Evolutionary conservation across 2,113 vertebrate genomes (phyloP).

Genomic region (Corynorhinus townsendii): DNA sequence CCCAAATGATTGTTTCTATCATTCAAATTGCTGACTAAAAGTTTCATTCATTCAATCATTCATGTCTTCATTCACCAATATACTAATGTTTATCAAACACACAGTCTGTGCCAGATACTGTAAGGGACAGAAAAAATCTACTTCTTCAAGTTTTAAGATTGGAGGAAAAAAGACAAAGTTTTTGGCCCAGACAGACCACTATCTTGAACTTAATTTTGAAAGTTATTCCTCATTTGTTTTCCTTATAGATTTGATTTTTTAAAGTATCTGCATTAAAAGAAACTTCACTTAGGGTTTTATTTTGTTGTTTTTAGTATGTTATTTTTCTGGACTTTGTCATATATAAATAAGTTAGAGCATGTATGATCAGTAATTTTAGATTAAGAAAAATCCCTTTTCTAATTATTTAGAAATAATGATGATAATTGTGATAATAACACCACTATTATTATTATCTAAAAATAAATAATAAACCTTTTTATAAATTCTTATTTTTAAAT

Average conservation of each 20-base stretch:
- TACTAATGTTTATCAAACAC: background rate
- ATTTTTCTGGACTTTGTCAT: background rate
- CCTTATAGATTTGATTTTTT: background rate
- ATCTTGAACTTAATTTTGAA: background rate
- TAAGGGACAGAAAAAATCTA: background rate
- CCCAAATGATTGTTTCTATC: background rate
- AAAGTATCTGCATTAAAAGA: background rate
- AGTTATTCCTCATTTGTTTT: background rate
- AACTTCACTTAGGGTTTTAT: background rate
- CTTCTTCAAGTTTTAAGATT: background rate
- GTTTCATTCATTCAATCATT: no score
- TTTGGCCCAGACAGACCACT: fast-evolving
- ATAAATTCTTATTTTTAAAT: background rate
- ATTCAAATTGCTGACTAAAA: background rate
- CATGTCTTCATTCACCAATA: background rate
- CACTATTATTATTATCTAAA: background rate
- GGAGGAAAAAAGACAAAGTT: background rate
- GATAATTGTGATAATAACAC: background rate
- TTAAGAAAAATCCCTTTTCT: background rate
- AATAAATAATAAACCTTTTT: background rate
- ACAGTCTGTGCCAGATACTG: background rate
- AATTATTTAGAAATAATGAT: background rate
- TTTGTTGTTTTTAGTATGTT: background rate
- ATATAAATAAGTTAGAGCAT: background rate
- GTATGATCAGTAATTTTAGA: background rate